phyloP scores from a whole-genome alignment of 2,113 vertebrate genomes.

The Myotis lucifugus region DNA sequence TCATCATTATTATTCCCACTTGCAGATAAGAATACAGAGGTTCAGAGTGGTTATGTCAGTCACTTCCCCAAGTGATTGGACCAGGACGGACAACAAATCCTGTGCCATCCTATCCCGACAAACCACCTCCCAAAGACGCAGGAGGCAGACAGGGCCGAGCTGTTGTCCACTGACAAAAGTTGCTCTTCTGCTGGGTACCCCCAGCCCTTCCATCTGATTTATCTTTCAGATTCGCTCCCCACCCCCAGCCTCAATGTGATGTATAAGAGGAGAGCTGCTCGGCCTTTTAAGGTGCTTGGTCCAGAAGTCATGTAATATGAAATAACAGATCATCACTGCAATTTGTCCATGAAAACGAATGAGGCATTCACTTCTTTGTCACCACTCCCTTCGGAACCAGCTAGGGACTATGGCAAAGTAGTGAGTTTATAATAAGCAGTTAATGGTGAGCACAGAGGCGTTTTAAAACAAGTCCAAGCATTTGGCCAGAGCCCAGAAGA shows the following conservation, averaged over 20 bases:
- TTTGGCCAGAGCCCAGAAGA: constrained; percentile 81
- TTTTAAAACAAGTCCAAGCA: constrained; percentile 74
- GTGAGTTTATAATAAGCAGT: constrained; percentile 53
- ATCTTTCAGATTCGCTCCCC: neutral
- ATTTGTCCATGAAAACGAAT: constrained; percentile 56
- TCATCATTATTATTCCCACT: neutral
- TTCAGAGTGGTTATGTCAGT: neutral
- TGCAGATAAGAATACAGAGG: neutral
- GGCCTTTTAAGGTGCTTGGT: constrained; percentile 60
- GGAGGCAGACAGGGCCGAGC: neutral
- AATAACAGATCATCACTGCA: constrained; percentile 65
- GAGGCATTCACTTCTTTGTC: constrained; percentile 47
- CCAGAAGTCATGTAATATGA: neutral
- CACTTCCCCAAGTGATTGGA: neutral
- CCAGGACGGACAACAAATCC: neutral
- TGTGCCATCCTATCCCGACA: neutral
- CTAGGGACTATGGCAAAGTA: neutral
- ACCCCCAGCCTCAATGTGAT: neutral
- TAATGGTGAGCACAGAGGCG: constrained; percentile 37
- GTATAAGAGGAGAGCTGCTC: constrained; percentile 15
- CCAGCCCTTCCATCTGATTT: constrained; percentile 37
- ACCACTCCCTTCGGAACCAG: constrained; percentile 50
- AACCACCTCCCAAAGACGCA: neutral
- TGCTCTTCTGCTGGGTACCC: neutral
- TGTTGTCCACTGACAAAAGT: neutral